Base-by-base conservation (phyloP, 2,888 invertebrate species). In the Tenodera sinensis region DNA sequence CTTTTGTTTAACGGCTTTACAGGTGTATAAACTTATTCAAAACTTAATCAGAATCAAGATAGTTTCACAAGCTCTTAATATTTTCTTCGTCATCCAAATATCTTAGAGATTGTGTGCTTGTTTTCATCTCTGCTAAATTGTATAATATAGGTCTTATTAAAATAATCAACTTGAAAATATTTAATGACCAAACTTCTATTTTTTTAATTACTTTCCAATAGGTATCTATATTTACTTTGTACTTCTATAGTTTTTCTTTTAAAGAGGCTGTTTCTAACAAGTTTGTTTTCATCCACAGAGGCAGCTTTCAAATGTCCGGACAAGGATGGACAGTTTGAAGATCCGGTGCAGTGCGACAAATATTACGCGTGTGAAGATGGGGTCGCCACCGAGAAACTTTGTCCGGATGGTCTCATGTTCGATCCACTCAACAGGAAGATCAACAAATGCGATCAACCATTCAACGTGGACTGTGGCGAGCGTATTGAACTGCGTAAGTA, bases 391-490 rank as follows among this genome's bases (percentile, higher is more conserved):
- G 95, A 96, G 91, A 97, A 97, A 93, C 93, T 97, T 6, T 98
- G 98, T 92, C 97, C 97, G 8, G 98, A 98, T 93, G 98, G 98
- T 90, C 94, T 98, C 82, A 97, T 98, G 87, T 98, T 98, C 93
- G 98, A 98, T 94, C 97, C 96, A 0, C 93, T 96, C 91, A 97
- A 97, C 93, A 96, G 97, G 92, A 97, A 97, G 94, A 95, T 97
- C 93, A 98, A 98, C 95, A 98, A 98, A 93, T 98, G 98, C 92
- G 98, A 98, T 94, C 97, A 98, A 92, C 97, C 97, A 92, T 98
- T 98, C 95, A 98, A 97, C 92, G 97, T 97, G 28, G 98, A 98
- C 93, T 98, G 98, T 92, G 97, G 97, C 88, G 97, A 98, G 93
- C 96, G 98, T 93, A 95, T 96, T 87, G 97, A 98, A 93, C 94